Conservation (phyloP, 1,140 invertebrate genomes). For the Lordiphosa collinella region DNA sequence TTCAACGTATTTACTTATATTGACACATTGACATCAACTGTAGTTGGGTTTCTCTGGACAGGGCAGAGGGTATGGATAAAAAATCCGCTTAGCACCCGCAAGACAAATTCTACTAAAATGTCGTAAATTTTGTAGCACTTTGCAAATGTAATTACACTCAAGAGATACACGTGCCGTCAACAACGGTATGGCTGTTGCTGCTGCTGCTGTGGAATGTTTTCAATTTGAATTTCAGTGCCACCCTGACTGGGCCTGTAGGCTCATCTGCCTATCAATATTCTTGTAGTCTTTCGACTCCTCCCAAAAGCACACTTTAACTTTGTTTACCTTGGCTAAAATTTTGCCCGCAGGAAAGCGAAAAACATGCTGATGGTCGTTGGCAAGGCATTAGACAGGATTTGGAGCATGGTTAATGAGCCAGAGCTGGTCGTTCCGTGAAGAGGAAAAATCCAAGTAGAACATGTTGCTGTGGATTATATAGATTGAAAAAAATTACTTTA, state of each 20-base stretch:
- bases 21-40: constrained; percentile 55
- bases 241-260: constrained; percentile 12
- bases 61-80: constrained; percentile 22
- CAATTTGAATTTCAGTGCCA: constrained; percentile 64
- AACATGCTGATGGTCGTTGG: constrained; percentile 26
- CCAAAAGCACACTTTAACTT: constrained; percentile 26
- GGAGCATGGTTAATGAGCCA: constrained; percentile 52
- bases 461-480: not conserved
- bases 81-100: constrained; percentile 15
- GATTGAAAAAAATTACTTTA: constrained; percentile 15
- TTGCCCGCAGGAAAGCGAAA: not conserved
- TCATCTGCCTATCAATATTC: constrained; percentile 41
- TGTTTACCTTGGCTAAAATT: constrained; percentile 56
- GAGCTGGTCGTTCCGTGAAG: constrained; percentile 16
- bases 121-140: constrained; percentile 47
- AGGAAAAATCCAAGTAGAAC: constrained; percentile 3
- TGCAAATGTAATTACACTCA: constrained; percentile 74
- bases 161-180: constrained; percentile 70
- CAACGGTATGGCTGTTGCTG: constrained; percentile 17
- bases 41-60: constrained; percentile 21
- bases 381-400: constrained; percentile 38
- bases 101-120: constrained; percentile 43
- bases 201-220: constrained; percentile 37
- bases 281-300: constrained; percentile 4
- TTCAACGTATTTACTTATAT: constrained; percentile 46